Evolutionary conservation across 35 echinoderm and acorn worm genomes (phyloP).

Genomic region (Ptychodera flava): DNA sequence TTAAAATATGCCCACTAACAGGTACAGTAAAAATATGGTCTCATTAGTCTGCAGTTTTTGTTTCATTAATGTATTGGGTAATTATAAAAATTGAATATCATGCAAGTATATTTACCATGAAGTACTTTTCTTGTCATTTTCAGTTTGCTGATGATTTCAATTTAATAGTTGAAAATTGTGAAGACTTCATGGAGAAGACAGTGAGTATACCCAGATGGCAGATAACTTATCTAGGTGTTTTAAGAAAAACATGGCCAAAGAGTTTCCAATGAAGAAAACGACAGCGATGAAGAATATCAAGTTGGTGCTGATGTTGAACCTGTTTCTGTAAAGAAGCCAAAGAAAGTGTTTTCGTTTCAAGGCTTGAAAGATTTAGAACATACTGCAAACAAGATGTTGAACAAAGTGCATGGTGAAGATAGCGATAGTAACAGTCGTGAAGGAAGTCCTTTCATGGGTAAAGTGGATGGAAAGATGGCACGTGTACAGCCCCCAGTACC

Average conservation of each 20-base stretch:
- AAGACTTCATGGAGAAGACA: constrained; percentile 83
- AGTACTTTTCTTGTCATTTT: constrained; percentile 19
- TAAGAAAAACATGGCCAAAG: neutral
- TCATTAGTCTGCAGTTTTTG: neutral
- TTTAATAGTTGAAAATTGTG: constrained; percentile 83
- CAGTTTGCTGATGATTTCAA: constrained; percentile 91
- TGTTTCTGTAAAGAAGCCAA: neutral
- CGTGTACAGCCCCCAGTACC: neutral
- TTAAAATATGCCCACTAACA: neutral
- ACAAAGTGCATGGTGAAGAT: neutral
- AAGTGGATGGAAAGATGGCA: neutral
- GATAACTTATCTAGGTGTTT: neutral
- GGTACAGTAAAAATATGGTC: neutral
- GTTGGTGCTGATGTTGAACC: neutral
- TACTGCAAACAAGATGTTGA: neutral
- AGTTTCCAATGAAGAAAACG: neutral
- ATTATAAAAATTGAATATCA: neutral
- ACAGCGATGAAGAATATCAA: neutral
- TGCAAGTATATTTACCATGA: too few relatives aligned
- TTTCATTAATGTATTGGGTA: neutral
- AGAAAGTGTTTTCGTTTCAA: neutral
- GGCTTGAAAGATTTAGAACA: neutral
- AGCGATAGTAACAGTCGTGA: too few relatives aligned
- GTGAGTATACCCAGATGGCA: constrained; percentile 14
- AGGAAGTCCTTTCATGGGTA: neutral